Evolutionary conservation across 1,140 invertebrate genomes (phyloP).

Genomic region (Tyrophagus putrescentiae): DNA sequence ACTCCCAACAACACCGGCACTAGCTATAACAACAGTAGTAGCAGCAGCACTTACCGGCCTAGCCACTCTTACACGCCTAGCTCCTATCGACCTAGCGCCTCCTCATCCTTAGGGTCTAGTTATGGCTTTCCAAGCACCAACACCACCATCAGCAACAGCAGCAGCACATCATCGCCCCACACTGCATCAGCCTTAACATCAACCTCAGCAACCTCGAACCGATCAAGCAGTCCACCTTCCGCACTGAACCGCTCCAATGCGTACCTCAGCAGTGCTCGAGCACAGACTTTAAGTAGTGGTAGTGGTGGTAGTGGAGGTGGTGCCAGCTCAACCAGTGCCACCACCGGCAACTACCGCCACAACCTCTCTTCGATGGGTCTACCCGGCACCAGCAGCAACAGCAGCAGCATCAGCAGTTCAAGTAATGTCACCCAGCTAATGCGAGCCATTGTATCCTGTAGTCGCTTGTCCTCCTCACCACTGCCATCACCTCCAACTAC

Average conservation of each 20-base stretch:
- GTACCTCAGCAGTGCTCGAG: too few relatives aligned
- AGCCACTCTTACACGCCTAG: too few relatives aligned
- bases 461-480: neutral
- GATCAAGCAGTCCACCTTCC: too few relatives aligned
- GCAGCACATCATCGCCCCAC: neutral
- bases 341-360: neutral
- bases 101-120: too few relatives aligned
- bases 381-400: slow-evolving; percentile 17
- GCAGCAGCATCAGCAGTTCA: slow-evolving; percentile 2
- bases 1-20: too few relatives aligned
- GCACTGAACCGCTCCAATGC: too few relatives aligned
- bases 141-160: neutral
- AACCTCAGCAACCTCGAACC: too few relatives aligned
- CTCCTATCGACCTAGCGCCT: too few relatives aligned
- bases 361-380: slow-evolving; percentile 15
- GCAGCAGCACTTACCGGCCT: too few relatives aligned
- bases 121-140: neutral
- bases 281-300: neutral
- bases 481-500: neutral
- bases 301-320: neutral
- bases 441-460: neutral
- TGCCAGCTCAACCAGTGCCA: neutral
- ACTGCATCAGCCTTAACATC: too few relatives aligned
- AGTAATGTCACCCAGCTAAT: neutral
- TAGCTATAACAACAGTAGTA: too few relatives aligned